Evolutionary conservation across 2,797 vertebrate genomes (phyloP).

Genomic region (Sebastes miniatus): DNA sequence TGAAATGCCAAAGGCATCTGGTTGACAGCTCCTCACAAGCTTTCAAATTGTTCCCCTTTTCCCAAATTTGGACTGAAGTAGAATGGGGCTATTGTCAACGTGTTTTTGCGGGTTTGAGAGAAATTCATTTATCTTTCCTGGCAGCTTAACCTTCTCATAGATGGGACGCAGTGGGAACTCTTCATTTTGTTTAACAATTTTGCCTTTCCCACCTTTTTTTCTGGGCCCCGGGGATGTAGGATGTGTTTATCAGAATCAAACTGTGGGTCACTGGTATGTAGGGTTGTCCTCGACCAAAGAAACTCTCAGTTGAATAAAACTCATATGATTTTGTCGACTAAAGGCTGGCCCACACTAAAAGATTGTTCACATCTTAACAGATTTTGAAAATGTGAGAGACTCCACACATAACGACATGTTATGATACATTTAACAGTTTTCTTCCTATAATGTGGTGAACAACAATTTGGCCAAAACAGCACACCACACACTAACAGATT

Average conservation of each 20-base stretch:
- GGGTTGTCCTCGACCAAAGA: too few relatives aligned
- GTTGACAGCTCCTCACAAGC: conserved; percentile 65
- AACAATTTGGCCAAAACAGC: too few relatives aligned
- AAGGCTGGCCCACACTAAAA: too few relatives aligned
- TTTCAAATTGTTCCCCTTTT: conserved; percentile 74
- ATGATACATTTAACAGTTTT: too few relatives aligned
- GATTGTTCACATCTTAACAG: too few relatives aligned
- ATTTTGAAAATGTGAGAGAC: too few relatives aligned
- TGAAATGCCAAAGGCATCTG: conserved; percentile 77
- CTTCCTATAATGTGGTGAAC: too few relatives aligned
- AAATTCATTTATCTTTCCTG: conserved; percentile 44
- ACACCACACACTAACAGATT: too few relatives aligned
- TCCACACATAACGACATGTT: too few relatives aligned
- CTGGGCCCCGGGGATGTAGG: background rate
- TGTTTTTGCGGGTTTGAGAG: conserved; percentile 37
- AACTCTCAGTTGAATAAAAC: too few relatives aligned
- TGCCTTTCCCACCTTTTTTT: conserved; percentile 29
- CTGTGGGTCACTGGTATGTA: conserved; percentile 3
- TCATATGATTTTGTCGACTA: too few relatives aligned
- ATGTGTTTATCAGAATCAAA: conserved; percentile 35
- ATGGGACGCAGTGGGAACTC: conserved; percentile 23
- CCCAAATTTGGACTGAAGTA: conserved; percentile 58
- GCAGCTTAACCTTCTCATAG: conserved; percentile 20
- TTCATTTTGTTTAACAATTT: background rate
- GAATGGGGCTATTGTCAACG: conserved; percentile 71